These are phyloP conservation scores for Drosophila orena DNA, from an alignment of 1,140 invertebrate genomes.

Conservation along the genomic window DNA sequence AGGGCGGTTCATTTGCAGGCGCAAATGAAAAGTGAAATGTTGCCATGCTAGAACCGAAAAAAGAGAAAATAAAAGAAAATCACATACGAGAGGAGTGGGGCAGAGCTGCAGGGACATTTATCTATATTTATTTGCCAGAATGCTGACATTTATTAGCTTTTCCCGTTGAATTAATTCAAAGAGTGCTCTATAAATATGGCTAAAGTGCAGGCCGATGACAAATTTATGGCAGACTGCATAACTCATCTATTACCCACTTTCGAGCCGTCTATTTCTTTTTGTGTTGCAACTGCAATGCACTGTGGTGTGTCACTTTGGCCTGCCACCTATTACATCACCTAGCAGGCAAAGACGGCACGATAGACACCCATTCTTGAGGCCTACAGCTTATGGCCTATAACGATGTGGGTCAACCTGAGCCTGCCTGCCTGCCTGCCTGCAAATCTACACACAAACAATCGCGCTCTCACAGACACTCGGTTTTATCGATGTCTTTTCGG, in stretches of 20 bases:
- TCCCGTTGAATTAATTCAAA: slow-evolving; percentile 37
- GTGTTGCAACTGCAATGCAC: slow-evolving; percentile 66
- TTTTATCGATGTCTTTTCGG: slow-evolving; percentile 39
- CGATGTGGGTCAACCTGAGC: slow-evolving; percentile 69
- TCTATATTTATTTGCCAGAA: slow-evolving; percentile 49
- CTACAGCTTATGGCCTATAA: slow-evolving; percentile 5
- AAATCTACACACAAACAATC: slow-evolving; percentile 40
- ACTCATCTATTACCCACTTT: slow-evolving; percentile 31
- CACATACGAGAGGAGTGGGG: not conserved
- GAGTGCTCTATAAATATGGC: slow-evolving; percentile 63
- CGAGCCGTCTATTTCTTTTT: not conserved
- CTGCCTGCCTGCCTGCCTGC: slow-evolving; percentile 25
- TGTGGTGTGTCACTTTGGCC: slow-evolving; percentile 70
- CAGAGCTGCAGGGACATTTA: slow-evolving; percentile 12
- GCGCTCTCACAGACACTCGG: slow-evolving; percentile 3
- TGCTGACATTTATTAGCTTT: slow-evolving; percentile 75
- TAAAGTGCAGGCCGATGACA: slow-evolving; percentile 35
- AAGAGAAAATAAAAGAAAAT: not conserved
- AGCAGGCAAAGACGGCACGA: slow-evolving; percentile 22
- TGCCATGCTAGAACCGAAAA: slow-evolving; percentile 37
- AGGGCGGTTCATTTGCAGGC: slow-evolving; percentile 13
- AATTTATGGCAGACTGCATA: slow-evolving; percentile 52
- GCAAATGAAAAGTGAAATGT: slow-evolving; percentile 60
- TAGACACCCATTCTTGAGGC: slow-evolving; percentile 39
- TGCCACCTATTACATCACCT: slow-evolving; percentile 76